Evolutionary conservation across 1,140 invertebrate genomes (phyloP).

Genomic region (Caenorhabditis briggsae): DNA sequence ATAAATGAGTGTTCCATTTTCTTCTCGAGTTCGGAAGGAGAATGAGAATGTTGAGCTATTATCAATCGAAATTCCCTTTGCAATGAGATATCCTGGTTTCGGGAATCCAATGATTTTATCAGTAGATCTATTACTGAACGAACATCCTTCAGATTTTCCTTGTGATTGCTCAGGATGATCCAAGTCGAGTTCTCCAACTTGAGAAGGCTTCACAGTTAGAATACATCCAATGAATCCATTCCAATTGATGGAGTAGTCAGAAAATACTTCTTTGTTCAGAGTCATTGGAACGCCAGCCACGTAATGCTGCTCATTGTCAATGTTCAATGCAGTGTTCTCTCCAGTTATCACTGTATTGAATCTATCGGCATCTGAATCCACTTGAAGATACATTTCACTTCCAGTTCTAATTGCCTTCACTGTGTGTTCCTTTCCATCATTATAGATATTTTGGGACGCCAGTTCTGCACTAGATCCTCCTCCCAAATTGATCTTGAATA

Average conservation of each 20-base stretch:
- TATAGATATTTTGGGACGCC: conserved; percentile 68
- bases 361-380: conserved; percentile 60
- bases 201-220: conserved; percentile 73
- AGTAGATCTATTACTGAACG: conserved; percentile 34
- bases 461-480: conserved; percentile 67
- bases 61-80: conserved; percentile 61
- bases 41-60: conserved; percentile 70
- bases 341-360: conserved; percentile 62
- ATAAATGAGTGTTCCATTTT: conserved; percentile 74
- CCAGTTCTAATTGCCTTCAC: conserved; percentile 73
- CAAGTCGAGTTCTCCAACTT: conserved; percentile 73
- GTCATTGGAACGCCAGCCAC: conserved; percentile 75
- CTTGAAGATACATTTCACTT: conserved; percentile 72
- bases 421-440: conserved; percentile 73
- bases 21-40: conserved; percentile 72
- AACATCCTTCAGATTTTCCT: conserved; percentile 72
- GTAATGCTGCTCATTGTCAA: conserved; percentile 73
- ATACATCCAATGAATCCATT: conserved; percentile 77
- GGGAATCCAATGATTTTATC: conserved; percentile 74
- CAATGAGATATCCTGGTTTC: conserved; percentile 70
- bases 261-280: conserved; percentile 67
- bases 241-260: conserved; percentile 70
- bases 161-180: conserved; percentile 75
- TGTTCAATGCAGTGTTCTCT: conserved; percentile 68
- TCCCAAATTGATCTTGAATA: conserved; percentile 72